Conservation (phyloP, 2,113 vertebrate genomes). For the Promerops cafer region DNA sequence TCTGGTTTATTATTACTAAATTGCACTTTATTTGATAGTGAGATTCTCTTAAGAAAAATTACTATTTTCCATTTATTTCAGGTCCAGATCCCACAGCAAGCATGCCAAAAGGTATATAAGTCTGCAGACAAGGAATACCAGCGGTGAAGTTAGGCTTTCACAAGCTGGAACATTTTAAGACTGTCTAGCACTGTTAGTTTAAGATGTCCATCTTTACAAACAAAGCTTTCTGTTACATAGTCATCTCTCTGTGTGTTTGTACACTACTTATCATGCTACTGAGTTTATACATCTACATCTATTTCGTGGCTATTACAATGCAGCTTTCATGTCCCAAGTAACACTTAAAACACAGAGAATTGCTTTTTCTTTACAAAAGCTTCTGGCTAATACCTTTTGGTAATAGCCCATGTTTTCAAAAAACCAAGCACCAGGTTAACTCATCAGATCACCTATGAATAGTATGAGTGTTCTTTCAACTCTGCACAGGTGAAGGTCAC, state of each 20-base stretch:
- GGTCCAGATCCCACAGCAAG: constrained; percentile 81
- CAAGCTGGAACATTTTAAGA: not conserved
- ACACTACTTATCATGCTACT: not conserved
- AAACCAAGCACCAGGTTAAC: not conserved
- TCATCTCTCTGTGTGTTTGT: not conserved
- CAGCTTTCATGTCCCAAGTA: not conserved
- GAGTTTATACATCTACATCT: not conserved
- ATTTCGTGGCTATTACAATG: not conserved
- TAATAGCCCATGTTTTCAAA: not conserved
- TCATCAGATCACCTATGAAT: not conserved
- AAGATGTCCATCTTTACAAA: not conserved
- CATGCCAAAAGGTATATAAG: constrained; percentile 75
- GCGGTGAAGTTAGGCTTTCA: not conserved
- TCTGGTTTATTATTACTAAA: not conserved
- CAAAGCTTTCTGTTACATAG: not conserved
- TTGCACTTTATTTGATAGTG: not conserved
- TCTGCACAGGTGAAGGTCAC: not conserved
- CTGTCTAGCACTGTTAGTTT: not conserved
- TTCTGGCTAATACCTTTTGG: not conserved
- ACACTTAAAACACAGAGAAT: not conserved
- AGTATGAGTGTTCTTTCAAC: not conserved
- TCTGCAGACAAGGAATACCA: not conserved
- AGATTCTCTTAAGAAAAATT: not conserved
- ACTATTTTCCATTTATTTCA: constrained; percentile 55
- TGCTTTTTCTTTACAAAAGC: not conserved